Evolutionary conservation across 2,113 vertebrate species (phyloP).

Genomic region (Pelecanus crispus): DNA sequence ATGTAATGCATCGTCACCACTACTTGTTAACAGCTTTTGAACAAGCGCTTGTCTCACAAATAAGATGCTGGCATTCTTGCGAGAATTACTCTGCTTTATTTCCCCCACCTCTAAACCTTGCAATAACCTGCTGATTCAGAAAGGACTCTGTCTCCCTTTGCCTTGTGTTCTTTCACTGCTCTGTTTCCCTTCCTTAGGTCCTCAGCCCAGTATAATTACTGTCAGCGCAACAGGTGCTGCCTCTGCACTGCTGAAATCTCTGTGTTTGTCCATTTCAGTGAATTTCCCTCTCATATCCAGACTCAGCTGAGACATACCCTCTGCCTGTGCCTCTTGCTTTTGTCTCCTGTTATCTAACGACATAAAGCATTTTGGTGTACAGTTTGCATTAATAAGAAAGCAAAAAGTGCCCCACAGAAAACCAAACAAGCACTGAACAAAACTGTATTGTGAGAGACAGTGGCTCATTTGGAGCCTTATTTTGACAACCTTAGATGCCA

Average conservation of each 20-base stretch:
- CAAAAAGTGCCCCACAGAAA: background rate
- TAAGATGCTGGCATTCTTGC: background rate
- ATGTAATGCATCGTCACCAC: background rate
- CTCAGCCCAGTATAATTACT: background rate
- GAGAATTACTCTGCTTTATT: background rate
- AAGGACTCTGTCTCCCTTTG: background rate
- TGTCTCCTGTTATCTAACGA: background rate
- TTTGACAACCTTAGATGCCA: background rate
- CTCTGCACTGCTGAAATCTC: background rate
- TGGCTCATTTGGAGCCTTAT: constrained; percentile 9
- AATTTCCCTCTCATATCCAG: background rate
- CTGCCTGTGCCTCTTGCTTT: background rate
- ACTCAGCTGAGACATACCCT: background rate
- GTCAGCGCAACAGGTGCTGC: background rate
- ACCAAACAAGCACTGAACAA: background rate
- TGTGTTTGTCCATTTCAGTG: background rate
- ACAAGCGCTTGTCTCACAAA: background rate
- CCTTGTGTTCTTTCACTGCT: background rate
- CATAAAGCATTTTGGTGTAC: background rate
- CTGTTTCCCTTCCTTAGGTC: background rate
- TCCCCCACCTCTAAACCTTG: background rate
- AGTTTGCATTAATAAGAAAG: background rate
- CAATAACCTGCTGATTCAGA: background rate
- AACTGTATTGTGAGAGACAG: background rate
- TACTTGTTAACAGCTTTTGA: background rate